Base-by-base conservation (phyloP, 2,113 vertebrate species). In the Donacobius atricapilla region DNA sequence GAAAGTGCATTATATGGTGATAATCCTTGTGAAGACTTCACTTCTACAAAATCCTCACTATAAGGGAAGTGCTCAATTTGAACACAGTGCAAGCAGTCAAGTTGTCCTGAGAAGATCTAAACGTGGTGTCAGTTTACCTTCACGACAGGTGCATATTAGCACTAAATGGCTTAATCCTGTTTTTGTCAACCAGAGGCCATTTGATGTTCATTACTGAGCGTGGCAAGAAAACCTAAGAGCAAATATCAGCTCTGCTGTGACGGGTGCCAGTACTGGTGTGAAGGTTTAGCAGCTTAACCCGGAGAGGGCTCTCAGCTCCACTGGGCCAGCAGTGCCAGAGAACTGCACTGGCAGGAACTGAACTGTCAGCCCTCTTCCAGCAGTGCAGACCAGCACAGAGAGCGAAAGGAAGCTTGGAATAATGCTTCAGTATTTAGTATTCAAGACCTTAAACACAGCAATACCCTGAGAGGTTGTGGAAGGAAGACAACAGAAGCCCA, bases 1-100 rank as follows among this genome's bases (percentile, higher is more conserved):
- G 22, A 86, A 97, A 96, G 94, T 97, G 95, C 96, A 81, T 90
- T 85, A 80, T 45, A 71, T 56, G 56, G 61, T 66, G 87, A 77
- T 65, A 94, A 91, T 30, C 35, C 33, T 78, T 45, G 22, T 64
- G 50, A 95, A 93, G 14, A 88, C 83, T 45, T 73, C 40, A 22
- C 15, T 83, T 89, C 35, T 70, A 83, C 58, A 92, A 95, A 90
- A 78, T 86, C 47, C 23, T 93, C 9, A 12, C 48, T n/a, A 10
- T 23, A 92, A 84, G 75, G 47, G 80, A 83, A 92, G 80, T 83
- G 76, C 76, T 71, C 3, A 18, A 16, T 69, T 44, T 85, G 63
- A 88, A 96, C 60, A 94, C 76, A 96, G 92, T 95, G 94, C 90
- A 96, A 91, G 77, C n/a, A 83, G 68, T 72, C 42, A 44, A 45